Conservation (phyloP, 2,113 vertebrate species). For the Oenanthe oenanthe region DNA sequence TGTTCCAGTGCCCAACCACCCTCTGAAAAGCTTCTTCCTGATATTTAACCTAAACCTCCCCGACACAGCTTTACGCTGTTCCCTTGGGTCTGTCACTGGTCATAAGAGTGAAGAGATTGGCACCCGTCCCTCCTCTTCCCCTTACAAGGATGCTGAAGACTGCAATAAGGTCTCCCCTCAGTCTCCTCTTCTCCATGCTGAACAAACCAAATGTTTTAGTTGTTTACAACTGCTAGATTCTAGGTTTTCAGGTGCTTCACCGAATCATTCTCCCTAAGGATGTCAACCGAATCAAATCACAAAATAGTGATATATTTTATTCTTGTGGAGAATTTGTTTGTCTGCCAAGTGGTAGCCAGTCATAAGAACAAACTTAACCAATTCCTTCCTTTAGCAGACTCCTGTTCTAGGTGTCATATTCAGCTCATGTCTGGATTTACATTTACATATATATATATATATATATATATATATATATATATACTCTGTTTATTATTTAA, state of each 20-base stretch:
- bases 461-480: too few relatives aligned
- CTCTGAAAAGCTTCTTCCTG: background rate
- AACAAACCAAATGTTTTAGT: background rate
- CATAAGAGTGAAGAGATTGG: background rate
- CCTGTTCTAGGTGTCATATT: background rate
- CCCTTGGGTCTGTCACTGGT: accelerated
- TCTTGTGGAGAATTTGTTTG: background rate
- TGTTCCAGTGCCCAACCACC: background rate
- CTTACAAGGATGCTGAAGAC: background rate
- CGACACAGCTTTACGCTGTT: background rate
- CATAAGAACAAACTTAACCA: background rate
- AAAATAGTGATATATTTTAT: background rate
- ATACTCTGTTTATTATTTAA: background rate
- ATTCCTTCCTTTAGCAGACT: background rate
- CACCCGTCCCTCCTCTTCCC: background rate
- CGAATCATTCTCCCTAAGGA: background rate
- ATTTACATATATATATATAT: background rate
- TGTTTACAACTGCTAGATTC: slow-evolving; percentile 10
- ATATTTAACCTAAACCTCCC: background rate
- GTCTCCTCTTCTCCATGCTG: background rate
- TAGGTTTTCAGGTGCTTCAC: background rate
- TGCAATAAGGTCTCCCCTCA: background rate
- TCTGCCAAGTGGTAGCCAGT: slow-evolving; percentile 4
- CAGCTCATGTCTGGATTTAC: background rate
- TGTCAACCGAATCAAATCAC: background rate